A percentile compares a stretch with the other conserved stretches of the same genome.
Conservation (phyloP, 2,888 invertebrate genomes). For the Perithous albicinctus region DNA sequence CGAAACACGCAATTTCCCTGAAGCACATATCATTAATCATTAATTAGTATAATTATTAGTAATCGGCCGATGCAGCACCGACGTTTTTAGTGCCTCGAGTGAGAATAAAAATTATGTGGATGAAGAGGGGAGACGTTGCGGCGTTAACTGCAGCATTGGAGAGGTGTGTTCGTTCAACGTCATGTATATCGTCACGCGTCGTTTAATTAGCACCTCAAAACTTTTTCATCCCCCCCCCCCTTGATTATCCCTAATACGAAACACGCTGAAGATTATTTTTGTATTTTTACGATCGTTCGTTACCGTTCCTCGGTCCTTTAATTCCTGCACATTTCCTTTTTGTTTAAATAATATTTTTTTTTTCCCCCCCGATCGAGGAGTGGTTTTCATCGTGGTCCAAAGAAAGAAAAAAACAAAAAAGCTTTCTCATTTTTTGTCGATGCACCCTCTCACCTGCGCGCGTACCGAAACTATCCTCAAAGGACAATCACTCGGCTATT, state of each 20-base stretch:
- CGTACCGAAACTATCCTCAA: constrained; percentile 60
- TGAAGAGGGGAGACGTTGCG: constrained; percentile 10
- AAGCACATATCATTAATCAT: constrained; percentile 68
- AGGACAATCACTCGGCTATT: constrained; percentile 64
- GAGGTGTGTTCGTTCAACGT: constrained; percentile 40
- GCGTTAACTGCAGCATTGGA: constrained; percentile 27
- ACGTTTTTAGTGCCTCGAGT: constrained; percentile 66
- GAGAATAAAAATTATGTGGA: constrained; percentile 5
- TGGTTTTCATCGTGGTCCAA: constrained; percentile 7
- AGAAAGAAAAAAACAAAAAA: neutral
- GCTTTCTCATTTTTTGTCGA: neutral
- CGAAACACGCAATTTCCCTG: constrained; percentile 54
- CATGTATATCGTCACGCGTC: constrained; percentile 8
- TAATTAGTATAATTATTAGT: constrained; percentile 65
- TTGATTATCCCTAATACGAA: constrained; percentile 3
- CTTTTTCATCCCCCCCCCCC: constrained; percentile 3
- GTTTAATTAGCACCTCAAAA: constrained; percentile 10
- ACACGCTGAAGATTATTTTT: constrained; percentile 44
- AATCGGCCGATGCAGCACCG: constrained; percentile 59
- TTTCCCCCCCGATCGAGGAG: neutral
- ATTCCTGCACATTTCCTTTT: constrained; percentile 16
- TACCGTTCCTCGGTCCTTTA: constrained; percentile 18
- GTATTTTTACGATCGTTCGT: constrained; percentile 37
- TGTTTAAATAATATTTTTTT: constrained; percentile 3
- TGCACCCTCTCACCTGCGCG: constrained; percentile 16